Evolutionary conservation across 2,888 invertebrate genomes (phyloP), one percentile per base, ranked within the genome.

Genomic region (Cheilosia variabilis): DNA sequence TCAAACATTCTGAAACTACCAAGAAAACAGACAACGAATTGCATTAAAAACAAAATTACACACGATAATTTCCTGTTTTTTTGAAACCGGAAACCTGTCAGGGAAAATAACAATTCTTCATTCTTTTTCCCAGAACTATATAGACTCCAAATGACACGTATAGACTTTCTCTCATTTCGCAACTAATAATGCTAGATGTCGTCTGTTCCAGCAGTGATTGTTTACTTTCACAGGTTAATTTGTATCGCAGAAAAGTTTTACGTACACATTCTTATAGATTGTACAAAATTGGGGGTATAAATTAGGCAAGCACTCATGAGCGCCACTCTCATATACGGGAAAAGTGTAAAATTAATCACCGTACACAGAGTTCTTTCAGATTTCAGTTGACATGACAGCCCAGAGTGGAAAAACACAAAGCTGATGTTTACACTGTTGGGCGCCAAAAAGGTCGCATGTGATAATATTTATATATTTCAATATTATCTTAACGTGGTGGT

Each of bases 381-480:
- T 34, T 63, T 22, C 17, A 17, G 24, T 22, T 66, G 65, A 52
- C 41, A 52, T n/a, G 65, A 58, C 57, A 69, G 47, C 5, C 2
- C 2, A 45, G 45, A 55, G 55, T 53, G 55, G 43, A 68, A 68
- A 68, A 55, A 55, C 47, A 34, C 57, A 47, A 47, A 69, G 22
- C 57, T 19, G n/a, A 15, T 57, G 47, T 69, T 66, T 37, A 52
- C 52, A 17, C 37, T 66, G 15, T n/a, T 9, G n/a, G 65, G 65
- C 52, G 65, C 37, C 19, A 66, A 52, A 41, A 52, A 66, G 65
- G 65, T 66, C 52, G 65, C n/a, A 52, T 19, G 65, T 41, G 52
- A 66, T 66, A 41, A 66, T 37, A n/a, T n/a, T n/a, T n/a, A 41
- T 24, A 5, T 24, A 24, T 17, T 50, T 41, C 10, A 63, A 63